Base-by-base conservation (phyloP, 37 sponge, comb jelly and placozoan genomes). In the Oopsacas minuta region DNA sequence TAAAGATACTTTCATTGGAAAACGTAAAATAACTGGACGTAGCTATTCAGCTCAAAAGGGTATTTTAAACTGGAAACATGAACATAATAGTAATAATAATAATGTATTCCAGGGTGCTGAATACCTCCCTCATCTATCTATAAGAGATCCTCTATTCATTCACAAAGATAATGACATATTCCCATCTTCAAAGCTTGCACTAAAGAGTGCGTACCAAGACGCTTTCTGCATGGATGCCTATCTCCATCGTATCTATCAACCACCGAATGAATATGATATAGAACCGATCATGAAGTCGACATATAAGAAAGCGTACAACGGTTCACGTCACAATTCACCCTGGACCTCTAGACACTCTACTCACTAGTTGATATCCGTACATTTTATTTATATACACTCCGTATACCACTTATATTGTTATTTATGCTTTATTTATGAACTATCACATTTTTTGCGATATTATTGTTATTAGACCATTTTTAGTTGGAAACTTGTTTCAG, bases 1-100 rank as follows among this genome's bases (percentile, higher is more conserved):
- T 20, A 85, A 85, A 52, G 91, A 88, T 46, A 81, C 82, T 28
- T 23, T 53, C 25, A 61, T 39, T 32, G 75, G 75, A 25, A 61
- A 61, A 61, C 75, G 75, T 12, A 61, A 61, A 12, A 34, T 61
- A n/a, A 20, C 20, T n/a, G 75, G 75, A 7, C 20, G 75, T 25
- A 61, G 75, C 30, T 61, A 61, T 61, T 61, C 75, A 10, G 75
- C 75, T 25, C 75, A 61, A 34, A 10, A 10, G 20, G 75, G 75
- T 3, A 10, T 61, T 25, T n/a, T 61, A n/a, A 61, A 61, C 75
- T 61, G 75, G 75, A 61, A 12, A n/a, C 75, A 3, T 20, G 49
- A 42, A 15, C 15, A 17, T 15, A 17, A 12, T 46, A 17, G 17
- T 46, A 22, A 12, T 22, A 12, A 61, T 20, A 25, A 61, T n/a